Percentiles rank a stretch among this genome's conserved stretches.
Evolutionary conservation across 2,888 invertebrate genomes (phyloP).

Genomic region (Tiliacea aurago): DNA sequence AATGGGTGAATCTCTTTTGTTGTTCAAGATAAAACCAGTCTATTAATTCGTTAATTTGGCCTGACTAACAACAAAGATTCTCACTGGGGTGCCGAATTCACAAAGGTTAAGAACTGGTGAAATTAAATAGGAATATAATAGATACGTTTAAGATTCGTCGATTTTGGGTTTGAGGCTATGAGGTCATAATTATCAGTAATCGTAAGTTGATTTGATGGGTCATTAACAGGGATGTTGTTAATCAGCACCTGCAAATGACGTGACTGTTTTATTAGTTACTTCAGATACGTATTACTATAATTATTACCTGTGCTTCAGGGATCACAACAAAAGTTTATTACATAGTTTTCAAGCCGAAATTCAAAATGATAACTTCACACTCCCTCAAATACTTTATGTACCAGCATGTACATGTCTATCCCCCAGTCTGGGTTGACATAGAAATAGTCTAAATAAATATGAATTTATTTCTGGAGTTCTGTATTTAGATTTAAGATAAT

Average conservation of each 20-base stretch:
- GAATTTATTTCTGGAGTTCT: not conserved
- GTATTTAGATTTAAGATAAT: too few relatives aligned
- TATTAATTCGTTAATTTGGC: conserved; percentile 29
- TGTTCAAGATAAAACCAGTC: conserved; percentile 27
- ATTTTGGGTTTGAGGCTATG: not conserved
- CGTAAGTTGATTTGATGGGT: not conserved
- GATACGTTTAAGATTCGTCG: not conserved
- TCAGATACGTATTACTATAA: too few relatives aligned
- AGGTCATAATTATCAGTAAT: not conserved
- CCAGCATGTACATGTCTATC: not conserved
- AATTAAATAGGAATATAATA: conserved; percentile 3
- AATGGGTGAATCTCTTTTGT: conserved; percentile 53
- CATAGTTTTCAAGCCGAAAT: not conserved
- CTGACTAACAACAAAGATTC: conserved; percentile 22
- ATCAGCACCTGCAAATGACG: not conserved
- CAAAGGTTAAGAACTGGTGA: conserved; percentile 4
- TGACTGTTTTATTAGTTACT: not conserved
- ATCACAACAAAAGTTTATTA: not conserved
- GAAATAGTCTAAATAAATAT: conserved; percentile 11
- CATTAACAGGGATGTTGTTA: not conserved
- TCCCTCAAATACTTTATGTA: not conserved
- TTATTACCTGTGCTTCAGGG: too few relatives aligned
- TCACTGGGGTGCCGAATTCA: conserved; percentile 12
- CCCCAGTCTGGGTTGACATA: not conserved
- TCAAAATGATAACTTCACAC: not conserved